phyloP scores from a whole-genome alignment of 2,113 vertebrate species.

The Sciurus niger region DNA sequence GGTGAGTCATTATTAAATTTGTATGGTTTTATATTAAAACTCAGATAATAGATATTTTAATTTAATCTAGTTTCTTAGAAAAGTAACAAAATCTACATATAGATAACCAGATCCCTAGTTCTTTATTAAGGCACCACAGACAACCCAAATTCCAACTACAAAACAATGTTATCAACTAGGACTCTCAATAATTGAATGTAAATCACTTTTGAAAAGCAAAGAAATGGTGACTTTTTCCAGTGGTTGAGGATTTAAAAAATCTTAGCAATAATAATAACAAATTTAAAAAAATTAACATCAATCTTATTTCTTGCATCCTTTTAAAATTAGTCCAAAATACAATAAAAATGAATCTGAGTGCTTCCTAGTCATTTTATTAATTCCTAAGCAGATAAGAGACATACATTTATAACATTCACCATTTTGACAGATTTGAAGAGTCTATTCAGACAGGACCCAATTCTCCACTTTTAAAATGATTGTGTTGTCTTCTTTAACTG shows the following conservation, averaged over 20 bases:
- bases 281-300: background rate
- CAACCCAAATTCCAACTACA: background rate
- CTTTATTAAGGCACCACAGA: background rate
- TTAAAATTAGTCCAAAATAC: background rate
- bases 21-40: background rate
- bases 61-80: conserved; percentile 31
- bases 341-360: background rate
- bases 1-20: background rate
- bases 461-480: conserved; percentile 20
- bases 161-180: conserved; percentile 7
- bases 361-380: conserved; percentile 26
- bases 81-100: background rate
- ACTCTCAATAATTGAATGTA: conserved; percentile 11
- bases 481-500: background rate
- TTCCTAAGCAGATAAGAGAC: background rate
- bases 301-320: background rate
- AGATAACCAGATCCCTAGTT: conserved; percentile 25
- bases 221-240: conserved; percentile 7
- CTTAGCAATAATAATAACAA: background rate
- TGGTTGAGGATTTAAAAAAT: background rate
- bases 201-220: conserved; percentile 41
- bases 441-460: background rate
- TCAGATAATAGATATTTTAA: background rate
- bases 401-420: background rate
- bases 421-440: conserved; percentile 8